Evolutionary conservation across 2,113 vertebrate species (phyloP).

Genomic region (Aptenodytes forsteri): DNA sequence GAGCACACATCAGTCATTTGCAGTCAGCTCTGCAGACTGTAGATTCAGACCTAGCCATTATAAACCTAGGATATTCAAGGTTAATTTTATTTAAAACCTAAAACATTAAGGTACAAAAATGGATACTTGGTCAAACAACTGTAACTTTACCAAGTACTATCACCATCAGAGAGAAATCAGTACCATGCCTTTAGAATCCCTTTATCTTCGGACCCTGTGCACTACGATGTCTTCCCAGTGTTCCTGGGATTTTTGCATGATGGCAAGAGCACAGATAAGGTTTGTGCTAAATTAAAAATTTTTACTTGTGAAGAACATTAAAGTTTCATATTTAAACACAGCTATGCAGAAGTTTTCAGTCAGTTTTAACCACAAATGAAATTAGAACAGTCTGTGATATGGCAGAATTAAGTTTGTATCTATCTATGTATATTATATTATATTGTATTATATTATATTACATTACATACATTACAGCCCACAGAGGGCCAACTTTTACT

Average conservation of each 20-base stretch:
- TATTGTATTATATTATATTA: neutral
- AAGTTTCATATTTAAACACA: neutral
- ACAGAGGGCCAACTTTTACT: slow-evolving; percentile 31
- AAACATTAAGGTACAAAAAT: neutral
- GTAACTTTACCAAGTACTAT: neutral
- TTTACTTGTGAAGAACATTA: neutral
- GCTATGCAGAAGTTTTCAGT: neutral
- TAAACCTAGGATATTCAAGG: neutral
- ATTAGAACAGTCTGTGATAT: neutral
- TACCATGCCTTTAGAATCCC: neutral
- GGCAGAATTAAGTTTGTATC: neutral
- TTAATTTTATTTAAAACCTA: neutral
- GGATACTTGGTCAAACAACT: neutral
- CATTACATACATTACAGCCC: neutral
- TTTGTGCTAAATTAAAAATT: neutral
- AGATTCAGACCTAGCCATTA: neutral
- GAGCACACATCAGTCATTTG: neutral
- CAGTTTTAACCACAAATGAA: neutral
- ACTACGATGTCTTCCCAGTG: neutral
- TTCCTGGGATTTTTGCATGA: neutral
- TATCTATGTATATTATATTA: neutral
- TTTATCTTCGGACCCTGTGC: neutral
- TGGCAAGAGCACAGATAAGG: neutral
- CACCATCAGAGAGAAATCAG: neutral
- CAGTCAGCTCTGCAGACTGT: neutral